Evolutionary conservation across 1,140 invertebrate species (phyloP).

Genomic region (Thalassaphorura encarpata): DNA sequence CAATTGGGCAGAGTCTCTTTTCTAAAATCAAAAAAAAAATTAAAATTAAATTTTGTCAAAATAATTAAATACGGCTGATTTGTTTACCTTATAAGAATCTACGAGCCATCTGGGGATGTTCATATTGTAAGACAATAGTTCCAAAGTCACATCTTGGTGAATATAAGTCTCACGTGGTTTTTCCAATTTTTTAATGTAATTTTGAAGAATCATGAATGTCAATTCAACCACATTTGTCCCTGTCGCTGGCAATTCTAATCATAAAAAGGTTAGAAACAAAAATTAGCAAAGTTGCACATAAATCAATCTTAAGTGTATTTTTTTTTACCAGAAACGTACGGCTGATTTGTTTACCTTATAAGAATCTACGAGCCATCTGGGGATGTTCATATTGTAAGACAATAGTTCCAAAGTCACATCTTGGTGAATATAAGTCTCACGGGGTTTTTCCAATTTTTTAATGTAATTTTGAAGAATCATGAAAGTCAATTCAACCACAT

Average conservation of each 20-base stretch:
- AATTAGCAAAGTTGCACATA: not conserved
- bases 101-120: slow-evolving; percentile 24
- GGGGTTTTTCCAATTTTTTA: slow-evolving; percentile 8
- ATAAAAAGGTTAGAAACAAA: no score
- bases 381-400: slow-evolving; percentile 6
- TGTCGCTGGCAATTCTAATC: slow-evolving; percentile 19
- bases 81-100: slow-evolving; percentile 25
- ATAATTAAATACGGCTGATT: not conserved
- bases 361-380: slow-evolving; percentile 26
- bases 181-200: slow-evolving; percentile 22
- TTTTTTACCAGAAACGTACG: no score
- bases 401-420: slow-evolving; percentile 19
- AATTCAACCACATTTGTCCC: slow-evolving; percentile 21
- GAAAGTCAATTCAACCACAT: slow-evolving; percentile 22
- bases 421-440: slow-evolving; percentile 20
- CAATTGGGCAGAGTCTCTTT: slow-evolving; percentile 17
- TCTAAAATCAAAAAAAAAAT: slow-evolving; percentile 8
- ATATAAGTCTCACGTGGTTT: slow-evolving; percentile 14
- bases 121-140: slow-evolving; percentile 11
- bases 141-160: slow-evolving; percentile 18
- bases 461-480: slow-evolving; percentile 23
- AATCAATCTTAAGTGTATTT: no score
- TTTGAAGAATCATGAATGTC: slow-evolving; percentile 20
- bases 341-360: no score
- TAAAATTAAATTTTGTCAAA: not conserved